Evolutionary conservation across 2,888 invertebrate species (phyloP).

Genomic region (Pachydiplax longipennis): DNA sequence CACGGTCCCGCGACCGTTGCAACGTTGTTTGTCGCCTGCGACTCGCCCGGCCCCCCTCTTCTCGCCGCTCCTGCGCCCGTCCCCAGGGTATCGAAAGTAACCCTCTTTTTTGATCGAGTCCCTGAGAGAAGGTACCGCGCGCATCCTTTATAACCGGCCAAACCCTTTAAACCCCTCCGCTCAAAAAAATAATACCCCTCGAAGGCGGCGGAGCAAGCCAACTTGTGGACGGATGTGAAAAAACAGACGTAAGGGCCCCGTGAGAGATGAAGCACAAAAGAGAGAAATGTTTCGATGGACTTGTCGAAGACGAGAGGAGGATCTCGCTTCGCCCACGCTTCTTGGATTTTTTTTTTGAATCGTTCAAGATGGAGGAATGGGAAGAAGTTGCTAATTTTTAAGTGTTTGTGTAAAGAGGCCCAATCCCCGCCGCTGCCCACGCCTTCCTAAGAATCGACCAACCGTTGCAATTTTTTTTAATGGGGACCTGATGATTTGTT

Average conservation of each 20-base stretch:
- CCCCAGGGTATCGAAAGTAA: slow-evolving; percentile 3
- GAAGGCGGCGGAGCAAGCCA: slow-evolving; percentile 26
- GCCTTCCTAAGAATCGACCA: slow-evolving; percentile 38
- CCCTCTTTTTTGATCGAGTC: not conserved
- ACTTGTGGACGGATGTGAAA: not conserved
- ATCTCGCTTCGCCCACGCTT: no score
- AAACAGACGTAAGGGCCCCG: not conserved
- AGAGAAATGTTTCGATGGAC: not conserved
- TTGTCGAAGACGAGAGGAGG: no score
- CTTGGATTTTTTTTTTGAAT: not conserved
- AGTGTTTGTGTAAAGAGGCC: not conserved
- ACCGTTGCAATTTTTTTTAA: slow-evolving; percentile 42
- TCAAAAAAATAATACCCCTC: not conserved
- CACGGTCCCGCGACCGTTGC: slow-evolving; percentile 59
- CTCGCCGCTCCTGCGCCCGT: slow-evolving; percentile 24
- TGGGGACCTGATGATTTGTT: slow-evolving; percentile 44
- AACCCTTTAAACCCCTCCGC: not conserved
- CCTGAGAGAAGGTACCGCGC: not conserved
- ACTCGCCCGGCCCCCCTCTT: slow-evolving; percentile 5
- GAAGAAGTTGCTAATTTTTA: not conserved
- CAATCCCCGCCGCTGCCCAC: not conserved
- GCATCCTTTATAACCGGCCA: not conserved
- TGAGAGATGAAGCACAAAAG: not conserved
- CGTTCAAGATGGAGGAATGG: not conserved
- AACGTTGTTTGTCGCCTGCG: slow-evolving; percentile 55